Conservation (phyloP, 2,888 invertebrate genomes). For the Sabellastarte sp. region DNA sequence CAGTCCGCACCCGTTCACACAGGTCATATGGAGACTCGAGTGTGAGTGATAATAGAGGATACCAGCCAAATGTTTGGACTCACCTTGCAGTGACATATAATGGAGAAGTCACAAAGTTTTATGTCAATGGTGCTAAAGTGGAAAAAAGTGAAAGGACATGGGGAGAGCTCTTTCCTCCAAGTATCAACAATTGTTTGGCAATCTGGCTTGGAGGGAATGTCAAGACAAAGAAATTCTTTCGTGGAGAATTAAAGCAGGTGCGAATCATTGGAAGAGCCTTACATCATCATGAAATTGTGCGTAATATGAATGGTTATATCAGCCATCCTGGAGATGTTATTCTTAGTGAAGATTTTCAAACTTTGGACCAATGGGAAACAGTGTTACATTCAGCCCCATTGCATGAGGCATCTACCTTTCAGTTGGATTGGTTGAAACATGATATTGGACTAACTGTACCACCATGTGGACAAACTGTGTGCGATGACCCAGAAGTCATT, state of each 20-base stretch:
- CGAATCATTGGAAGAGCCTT: constrained; percentile 34
- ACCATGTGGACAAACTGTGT: constrained; percentile 49
- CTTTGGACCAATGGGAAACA: neutral
- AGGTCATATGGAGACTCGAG: neutral
- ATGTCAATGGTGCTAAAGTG: constrained; percentile 41
- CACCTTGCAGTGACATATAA: constrained; percentile 43
- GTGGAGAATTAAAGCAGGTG: constrained; percentile 40
- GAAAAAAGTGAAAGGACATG: constrained; percentile 31
- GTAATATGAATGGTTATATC: constrained; percentile 17
- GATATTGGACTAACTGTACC: constrained; percentile 36
- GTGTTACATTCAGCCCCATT: neutral
- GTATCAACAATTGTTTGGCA: constrained; percentile 29
- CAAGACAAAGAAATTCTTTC: constrained; percentile 23
- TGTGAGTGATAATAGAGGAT: neutral
- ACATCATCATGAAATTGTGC: constrained; percentile 34
- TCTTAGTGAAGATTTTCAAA: neutral
- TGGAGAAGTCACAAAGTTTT: constrained; percentile 35
- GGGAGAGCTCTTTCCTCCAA: constrained; percentile 33
- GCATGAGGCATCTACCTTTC: neutral
- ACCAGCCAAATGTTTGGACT: constrained; percentile 37
- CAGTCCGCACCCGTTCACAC: constrained; percentile 17
- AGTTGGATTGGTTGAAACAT: constrained; percentile 10
- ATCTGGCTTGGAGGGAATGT: constrained; percentile 39
- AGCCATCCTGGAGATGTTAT: neutral
- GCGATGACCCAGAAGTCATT: constrained; percentile 48